Percentiles rank a stretch among this genome's conserved stretches.
Evolutionary conservation across 2,113 vertebrate genomes (phyloP).

Genomic region (Todiramphus saurophagus): DNA sequence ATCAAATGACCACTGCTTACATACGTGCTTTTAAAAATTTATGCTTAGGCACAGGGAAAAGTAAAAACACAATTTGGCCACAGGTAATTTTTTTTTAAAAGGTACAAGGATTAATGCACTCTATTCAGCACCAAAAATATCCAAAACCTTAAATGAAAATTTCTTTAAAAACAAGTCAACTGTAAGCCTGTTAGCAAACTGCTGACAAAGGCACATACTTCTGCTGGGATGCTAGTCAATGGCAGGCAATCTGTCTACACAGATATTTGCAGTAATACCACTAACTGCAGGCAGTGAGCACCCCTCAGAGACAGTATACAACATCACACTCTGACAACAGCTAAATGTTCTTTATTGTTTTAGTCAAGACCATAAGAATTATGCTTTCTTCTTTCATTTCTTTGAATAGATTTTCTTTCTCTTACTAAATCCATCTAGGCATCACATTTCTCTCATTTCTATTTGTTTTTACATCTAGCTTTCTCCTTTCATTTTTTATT

Average conservation of each 20-base stretch:
- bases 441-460: background rate
- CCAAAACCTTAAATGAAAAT: background rate
- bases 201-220: background rate
- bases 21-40: accelerated
- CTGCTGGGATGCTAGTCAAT: background rate
- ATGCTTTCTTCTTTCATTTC: background rate
- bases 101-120: background rate
- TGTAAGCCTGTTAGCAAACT: background rate
- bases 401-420: background rate
- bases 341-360: background rate
- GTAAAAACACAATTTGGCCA: background rate
- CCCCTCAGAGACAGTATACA: background rate
- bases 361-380: background rate
- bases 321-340: background rate
- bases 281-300: background rate
- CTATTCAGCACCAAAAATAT: background rate
- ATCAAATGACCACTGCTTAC: background rate
- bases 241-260: background rate
- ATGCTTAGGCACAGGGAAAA: background rate
- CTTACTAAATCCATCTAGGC: background rate
- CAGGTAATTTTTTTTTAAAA: background rate
- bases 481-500: background rate
- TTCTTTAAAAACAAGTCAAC: background rate
- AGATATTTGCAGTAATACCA: background rate
- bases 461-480: background rate